phyloP scores from a whole-genome alignment of 2,888 invertebrate genomes.

The Andrena marginata region DNA sequence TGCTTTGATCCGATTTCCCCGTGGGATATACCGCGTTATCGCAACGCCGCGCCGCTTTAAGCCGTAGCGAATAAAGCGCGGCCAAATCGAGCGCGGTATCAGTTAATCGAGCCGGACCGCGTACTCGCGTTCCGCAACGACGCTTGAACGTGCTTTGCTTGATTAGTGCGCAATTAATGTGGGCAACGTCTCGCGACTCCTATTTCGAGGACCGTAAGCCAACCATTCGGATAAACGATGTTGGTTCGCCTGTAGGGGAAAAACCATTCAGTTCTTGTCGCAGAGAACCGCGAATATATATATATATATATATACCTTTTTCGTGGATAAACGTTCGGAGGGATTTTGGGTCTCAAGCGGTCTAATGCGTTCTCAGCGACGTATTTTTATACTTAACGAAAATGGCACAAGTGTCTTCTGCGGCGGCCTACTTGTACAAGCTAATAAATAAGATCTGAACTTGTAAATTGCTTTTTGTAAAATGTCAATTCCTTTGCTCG shows the following conservation, averaged over 20 bases:
- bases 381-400: no score
- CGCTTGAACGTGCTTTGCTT: constrained; percentile 20
- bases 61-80: constrained; percentile 25
- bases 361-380: no score
- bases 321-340: no score
- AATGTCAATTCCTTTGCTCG: no score
- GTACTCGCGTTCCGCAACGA: background rate
- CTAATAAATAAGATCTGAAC: no score
- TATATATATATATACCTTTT: no score
- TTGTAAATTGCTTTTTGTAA: no score
- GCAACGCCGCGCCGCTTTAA: background rate
- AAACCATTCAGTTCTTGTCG: no score
- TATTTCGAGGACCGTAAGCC: background rate
- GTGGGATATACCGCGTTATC: constrained; percentile 5
- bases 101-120: constrained; percentile 21
- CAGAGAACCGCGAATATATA: no score
- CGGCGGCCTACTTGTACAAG: no score
- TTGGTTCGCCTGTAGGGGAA: background rate
- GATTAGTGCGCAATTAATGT: constrained; percentile 13
- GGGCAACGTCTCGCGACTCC: background rate
- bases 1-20: constrained; percentile 25
- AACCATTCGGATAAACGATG: background rate
- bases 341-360: background rate
- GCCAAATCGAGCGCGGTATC: constrained; percentile 35
- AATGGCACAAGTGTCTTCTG: no score